Conservation (phyloP, 2,888 invertebrate species). For the Cetonia aurata region DNA sequence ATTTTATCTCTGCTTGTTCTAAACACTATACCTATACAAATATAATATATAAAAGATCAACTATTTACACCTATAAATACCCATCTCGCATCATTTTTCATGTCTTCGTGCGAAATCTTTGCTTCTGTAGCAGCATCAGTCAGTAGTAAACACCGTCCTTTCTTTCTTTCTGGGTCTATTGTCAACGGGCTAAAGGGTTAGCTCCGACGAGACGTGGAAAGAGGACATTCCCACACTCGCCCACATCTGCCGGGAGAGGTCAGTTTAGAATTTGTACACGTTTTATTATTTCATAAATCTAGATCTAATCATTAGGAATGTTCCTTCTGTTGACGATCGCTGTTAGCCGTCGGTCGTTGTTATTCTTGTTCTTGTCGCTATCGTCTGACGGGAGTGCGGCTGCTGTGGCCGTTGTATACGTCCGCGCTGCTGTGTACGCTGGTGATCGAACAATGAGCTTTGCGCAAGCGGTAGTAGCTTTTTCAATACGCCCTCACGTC, state of each 20-base stretch:
- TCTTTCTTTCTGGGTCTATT: conserved; percentile 20
- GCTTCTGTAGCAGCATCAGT: no score
- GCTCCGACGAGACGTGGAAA: conserved; percentile 34
- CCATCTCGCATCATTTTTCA: no score
- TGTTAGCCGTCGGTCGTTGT: conserved; percentile 17
- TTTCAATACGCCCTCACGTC: not conserved
- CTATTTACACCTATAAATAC: no score
- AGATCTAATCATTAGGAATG: conserved; percentile 40
- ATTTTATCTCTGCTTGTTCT: no score
- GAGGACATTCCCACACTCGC: conserved; percentile 53
- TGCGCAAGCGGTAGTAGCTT: not conserved
- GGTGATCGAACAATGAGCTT: conserved; percentile 4
- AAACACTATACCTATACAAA: no score
- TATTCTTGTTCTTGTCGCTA: conserved; percentile 12
- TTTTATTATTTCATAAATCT: conserved; percentile 46
- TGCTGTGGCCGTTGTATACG: no score
- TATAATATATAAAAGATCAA: no score
- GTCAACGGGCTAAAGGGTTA: conserved; percentile 50
- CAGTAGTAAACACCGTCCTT: no score
- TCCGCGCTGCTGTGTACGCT: not conserved
- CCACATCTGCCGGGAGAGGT: conserved; percentile 50
- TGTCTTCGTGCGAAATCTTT: no score
- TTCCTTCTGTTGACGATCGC: conserved; percentile 3
- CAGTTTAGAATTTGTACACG: conserved; percentile 47
- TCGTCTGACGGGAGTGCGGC: no score